A percentile compares a stretch with the other conserved stretches of the same genome.
phyloP scores from a whole-genome alignment of 2,888 invertebrate species.

The Capitulum mitella region DNA sequence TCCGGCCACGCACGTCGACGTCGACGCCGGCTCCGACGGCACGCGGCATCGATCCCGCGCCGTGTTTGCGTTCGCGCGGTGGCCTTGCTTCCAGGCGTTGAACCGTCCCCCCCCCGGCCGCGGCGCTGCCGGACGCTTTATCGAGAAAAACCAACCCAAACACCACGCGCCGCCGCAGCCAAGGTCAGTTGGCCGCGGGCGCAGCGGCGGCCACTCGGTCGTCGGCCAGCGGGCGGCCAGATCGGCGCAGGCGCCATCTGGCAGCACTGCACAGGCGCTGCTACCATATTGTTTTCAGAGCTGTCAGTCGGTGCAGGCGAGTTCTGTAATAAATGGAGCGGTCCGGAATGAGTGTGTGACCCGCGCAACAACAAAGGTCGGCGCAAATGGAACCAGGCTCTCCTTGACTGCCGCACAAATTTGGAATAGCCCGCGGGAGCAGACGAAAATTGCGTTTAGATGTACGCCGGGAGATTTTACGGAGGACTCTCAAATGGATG shows the following conservation, averaged over 20 bases:
- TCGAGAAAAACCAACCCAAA: background rate
- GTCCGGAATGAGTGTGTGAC: background rate
- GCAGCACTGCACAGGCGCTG: background rate
- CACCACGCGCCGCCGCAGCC: background rate
- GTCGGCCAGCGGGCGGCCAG: background rate
- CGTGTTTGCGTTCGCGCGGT: background rate
- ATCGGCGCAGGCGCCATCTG: background rate
- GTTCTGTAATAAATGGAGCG: background rate
- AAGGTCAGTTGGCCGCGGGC: background rate
- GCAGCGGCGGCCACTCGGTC: background rate
- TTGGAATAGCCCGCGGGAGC: background rate
- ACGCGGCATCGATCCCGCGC: background rate
- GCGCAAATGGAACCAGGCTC: background rate
- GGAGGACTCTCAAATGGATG: too few relatives aligned
- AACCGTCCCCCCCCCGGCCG: background rate
- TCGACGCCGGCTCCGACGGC: too few relatives aligned
- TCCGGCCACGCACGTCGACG: background rate
- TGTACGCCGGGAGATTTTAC: too few relatives aligned
- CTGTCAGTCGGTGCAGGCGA: background rate
- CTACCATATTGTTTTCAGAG: constrained; percentile 12
- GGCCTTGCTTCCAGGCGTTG: constrained; percentile 10
- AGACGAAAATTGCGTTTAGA: background rate
- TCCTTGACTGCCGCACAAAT: background rate
- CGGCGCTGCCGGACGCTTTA: background rate
- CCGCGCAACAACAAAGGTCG: constrained; percentile 16